Base-by-base conservation (phyloP, 2,797 vertebrate genomes). In the Scarus forsteni region DNA sequence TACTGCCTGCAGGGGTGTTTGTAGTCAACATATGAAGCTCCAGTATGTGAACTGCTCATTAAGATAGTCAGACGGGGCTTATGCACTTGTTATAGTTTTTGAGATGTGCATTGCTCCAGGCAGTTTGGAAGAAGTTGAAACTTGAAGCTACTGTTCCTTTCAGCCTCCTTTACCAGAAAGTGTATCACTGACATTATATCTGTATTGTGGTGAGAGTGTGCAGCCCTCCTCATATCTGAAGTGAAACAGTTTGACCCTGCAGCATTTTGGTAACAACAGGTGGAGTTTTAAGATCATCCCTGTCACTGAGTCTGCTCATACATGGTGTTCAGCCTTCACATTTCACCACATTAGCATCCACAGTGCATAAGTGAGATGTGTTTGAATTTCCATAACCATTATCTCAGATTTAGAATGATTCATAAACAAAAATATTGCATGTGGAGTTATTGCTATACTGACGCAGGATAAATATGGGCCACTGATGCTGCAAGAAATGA, bases 1-100 rank as follows among this genome's bases (percentile, higher is more conserved):
- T 70, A 68, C 4, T 62, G 68, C 70, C 77, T 61, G 52, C 15
- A 3, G 63, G 18, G 56, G 40, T 73, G 46, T 51, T 80, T 77
- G 54, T 50, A 71, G 64, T 71, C 53, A 70, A 42, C 27, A 65
- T 62, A 65, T 66, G 44, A 66, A 63, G 11, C 60, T 68, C 15
- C 49, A 60, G 53, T 44, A 35, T 50, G 27, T 27, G 27, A 27
- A 27, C 27, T 2, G 40, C 34, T 73, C 51, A 15, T 58, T 58
- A 45, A 48, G 27, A n/a, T 1, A 62, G 35, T 48, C 48, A 63
- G 45, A 61, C n/a, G 64, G 54, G 63, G 44, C 63, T 50, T 19
- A 6, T 45, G 50, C 8, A n/a, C 7, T 36, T 59, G 4, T 38
- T 57, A 45, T 34, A 45, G 44, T 27, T 70, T 66, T 43, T 66